Base-by-base conservation (phyloP, 53 echinoderm and acorn worm genomes). In the Astropecten irregularis region DNA sequence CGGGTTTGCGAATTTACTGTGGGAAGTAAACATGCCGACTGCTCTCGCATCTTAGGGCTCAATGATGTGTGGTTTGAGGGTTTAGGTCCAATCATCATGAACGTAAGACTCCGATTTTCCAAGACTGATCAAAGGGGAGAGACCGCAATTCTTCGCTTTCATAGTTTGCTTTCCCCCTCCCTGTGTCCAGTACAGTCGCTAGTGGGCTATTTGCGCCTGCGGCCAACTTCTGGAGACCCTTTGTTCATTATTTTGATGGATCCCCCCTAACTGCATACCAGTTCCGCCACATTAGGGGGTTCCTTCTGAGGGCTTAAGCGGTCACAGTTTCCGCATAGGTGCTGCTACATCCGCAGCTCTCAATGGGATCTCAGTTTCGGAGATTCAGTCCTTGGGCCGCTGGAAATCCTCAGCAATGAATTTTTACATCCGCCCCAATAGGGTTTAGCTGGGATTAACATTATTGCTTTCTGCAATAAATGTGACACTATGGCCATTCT, bases 91-190 rank as follows among this genome's bases (percentile, higher is more conserved):
- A 15, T 16, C 1, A 26, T 23, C 4, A 2, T 70, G 42, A 3
- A 10, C n/a, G 38, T 73, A 1, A 6, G 52, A 3, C 51, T 54
- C 4, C 3, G 73, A 20, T 54, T 3, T 53, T 73, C 53, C 3
- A 73, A 73, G 53, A 73, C 51, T 4, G 73, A 73, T 34, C 73
- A 73, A 21, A 28, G 33, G 13, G 73, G 73, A 3, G 6, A 50
- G 3, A 32, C 38, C 6, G 34, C n/a, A 11, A 16, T 13, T 3
- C 37, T 73, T n/a, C 2, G 54, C 18, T 32, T 73, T 10, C 1
- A 52, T 30, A 4, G 35, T 9, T 2, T 2, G 3, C 18, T 2
- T 2, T 1, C 2, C 30, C 6, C 53, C 2, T 19, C 23, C 2
- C 1, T 53, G 1, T 73, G 73, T 23, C 73, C 73, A 1, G 73